Evolutionary conservation across 2,888 invertebrate species (phyloP), one percentile per base, ranked within the genome.

Genomic region (Pristionchus fissidentatus): DNA sequence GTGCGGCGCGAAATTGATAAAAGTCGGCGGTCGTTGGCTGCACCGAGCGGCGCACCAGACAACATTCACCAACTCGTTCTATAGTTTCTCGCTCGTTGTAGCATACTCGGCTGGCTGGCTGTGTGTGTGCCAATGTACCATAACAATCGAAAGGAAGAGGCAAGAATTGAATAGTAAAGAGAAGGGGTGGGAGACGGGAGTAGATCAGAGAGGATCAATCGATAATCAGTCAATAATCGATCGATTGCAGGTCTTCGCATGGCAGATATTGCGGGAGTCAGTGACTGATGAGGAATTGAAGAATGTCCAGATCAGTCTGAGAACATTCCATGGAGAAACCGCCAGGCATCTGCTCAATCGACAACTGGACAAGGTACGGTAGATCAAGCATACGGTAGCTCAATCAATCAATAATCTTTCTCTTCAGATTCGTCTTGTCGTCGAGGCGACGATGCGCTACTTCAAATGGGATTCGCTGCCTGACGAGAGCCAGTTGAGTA

Each of bases 231-330:
- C 52, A n/a, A 52, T 52, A 29, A n/a, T n/a, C n/a, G 13, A n/a
- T 19, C 77, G 55, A 19, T 87, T 89, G 55, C 85, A 91, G 91
- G 92, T 92, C 35, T 92, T 92, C 82, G 92, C 92, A 22, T 92
- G 92, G 92, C 92, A 92, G 84, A 91, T 92, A 41, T 88, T 92
- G 19, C 90, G 92, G 32, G 92, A 92, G 85, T 91, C 91, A 38
- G 90, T 91, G 49, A 90, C 90, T n/a, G 92, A 92, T 75, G 91
- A 91, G 52, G 92, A 92, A 83, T 84, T 92, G 62, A 86, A 89
- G 62, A 90, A 90, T 83, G 92, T 92, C 49, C 90, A 91, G 85
- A 92, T 92, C 79, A 88, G 89, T 0, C 86, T 92, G 57, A 86
- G 92, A 57, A 92, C 92, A 0, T 92, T 91, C 85, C 91, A 91